Conservation (phyloP, 2,888 invertebrate genomes). For the Sphecodes monilicornis region DNA sequence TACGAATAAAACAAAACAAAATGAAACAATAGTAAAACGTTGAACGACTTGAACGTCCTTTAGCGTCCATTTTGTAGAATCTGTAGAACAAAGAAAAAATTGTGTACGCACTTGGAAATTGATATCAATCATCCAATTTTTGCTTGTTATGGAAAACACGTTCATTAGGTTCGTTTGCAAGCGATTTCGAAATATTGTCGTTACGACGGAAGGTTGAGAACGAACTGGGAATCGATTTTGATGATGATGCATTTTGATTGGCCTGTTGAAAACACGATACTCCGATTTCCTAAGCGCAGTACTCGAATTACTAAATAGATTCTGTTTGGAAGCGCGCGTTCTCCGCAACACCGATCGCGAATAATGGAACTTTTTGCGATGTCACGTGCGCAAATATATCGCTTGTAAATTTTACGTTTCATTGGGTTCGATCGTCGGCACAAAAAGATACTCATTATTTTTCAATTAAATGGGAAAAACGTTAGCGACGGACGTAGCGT, state of each 20-base stretch:
- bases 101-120: neutral
- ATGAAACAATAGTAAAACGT: neutral
- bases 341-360: neutral
- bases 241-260: neutral
- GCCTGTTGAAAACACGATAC: conserved; percentile 20
- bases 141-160: conserved; percentile 17
- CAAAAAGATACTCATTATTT: neutral
- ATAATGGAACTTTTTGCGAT: neutral
- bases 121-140: conserved; percentile 38
- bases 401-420: neutral
- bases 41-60: neutral
- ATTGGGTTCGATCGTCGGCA: neutral
- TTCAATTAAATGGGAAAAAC: neutral
- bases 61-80: neutral
- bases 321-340: conserved; percentile 12
- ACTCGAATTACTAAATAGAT: conserved; percentile 33
- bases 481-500: neutral
- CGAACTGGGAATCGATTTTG: neutral
- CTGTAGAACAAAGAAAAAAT: neutral
- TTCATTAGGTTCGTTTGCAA: conserved; percentile 7
- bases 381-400: neutral
- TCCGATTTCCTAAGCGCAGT: conserved; percentile 25
- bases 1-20: neutral
- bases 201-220: neutral
- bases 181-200: conserved; percentile 15